Conservation (phyloP, 2,888 invertebrate genomes). For the Cepaea hortensis region DNA sequence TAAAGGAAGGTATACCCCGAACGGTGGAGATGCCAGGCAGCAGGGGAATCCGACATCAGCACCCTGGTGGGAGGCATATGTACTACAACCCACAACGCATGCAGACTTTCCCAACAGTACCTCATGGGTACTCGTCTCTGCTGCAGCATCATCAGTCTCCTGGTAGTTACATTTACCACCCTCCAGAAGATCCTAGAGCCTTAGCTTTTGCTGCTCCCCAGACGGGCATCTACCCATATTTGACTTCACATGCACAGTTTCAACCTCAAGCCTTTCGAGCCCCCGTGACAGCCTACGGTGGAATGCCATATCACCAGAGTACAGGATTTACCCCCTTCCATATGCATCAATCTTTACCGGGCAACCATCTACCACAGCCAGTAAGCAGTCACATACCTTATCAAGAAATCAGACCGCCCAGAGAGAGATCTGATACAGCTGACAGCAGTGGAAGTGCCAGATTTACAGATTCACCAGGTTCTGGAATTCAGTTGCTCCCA, state of each 20-base stretch:
- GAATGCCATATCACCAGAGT: constrained; percentile 27
- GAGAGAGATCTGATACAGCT: constrained; percentile 37
- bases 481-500: constrained; percentile 69
- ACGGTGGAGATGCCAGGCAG: constrained; percentile 45
- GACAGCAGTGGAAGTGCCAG: constrained; percentile 40
- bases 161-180: constrained; percentile 45
- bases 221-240: constrained; percentile 27
- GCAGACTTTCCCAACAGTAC: constrained; percentile 42
- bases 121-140: constrained; percentile 32
- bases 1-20: constrained; percentile 33
- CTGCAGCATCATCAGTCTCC: constrained; percentile 40
- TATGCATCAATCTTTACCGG: neutral
- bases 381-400: constrained; percentile 17
- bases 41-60: constrained; percentile 16
- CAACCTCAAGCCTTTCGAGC: constrained; percentile 30
- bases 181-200: constrained; percentile 52
- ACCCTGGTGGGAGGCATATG: constrained; percentile 49
- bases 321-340: constrained; percentile 23
- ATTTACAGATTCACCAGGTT: constrained; percentile 54
- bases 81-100: constrained; percentile 50
- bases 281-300: constrained; percentile 30
- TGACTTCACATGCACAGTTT: constrained; percentile 36
- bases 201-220: constrained; percentile 35
- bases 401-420: constrained; percentile 24
- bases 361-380: constrained; percentile 32